Evolutionary conservation across 2,113 vertebrate species (phyloP).

Genomic region (Pseudolaguvia tuberculata): DNA sequence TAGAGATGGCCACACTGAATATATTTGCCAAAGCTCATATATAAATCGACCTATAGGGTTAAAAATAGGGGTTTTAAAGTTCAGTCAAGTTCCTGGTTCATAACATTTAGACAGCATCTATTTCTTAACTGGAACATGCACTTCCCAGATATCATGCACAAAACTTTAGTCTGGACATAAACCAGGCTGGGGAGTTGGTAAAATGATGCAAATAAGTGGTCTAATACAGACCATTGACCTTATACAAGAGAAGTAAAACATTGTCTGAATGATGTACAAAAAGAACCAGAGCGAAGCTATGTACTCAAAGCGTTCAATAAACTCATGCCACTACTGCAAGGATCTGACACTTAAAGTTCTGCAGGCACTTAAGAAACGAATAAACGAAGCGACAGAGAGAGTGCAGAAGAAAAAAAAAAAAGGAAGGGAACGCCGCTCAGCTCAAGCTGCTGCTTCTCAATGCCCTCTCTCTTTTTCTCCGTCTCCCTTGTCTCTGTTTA

Average conservation of each 20-base stretch:
- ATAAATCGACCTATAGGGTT: too few species aligned
- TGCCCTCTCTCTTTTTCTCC: constrained; percentile 18
- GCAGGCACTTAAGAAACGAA: constrained; percentile 49
- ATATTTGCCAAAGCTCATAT: too few species aligned
- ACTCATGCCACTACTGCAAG: constrained; percentile 42
- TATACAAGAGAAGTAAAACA: constrained; percentile 37
- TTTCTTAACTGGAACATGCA: neutral
- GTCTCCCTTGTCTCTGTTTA: constrained; percentile 23
- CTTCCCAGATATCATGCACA: neutral
- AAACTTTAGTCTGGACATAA: neutral
- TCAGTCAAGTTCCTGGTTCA: neutral
- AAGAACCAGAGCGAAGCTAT: constrained; percentile 29
- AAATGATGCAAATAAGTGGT: constrained; percentile 39
- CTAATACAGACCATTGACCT: constrained; percentile 38
- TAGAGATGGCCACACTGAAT: too few species aligned
- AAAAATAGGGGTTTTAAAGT: too few species aligned
- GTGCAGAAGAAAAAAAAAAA: constrained; percentile 12
- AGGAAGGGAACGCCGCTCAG: constrained; percentile 38
- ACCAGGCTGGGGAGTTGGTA: constrained; percentile 31
- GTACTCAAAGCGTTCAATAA: constrained; percentile 37
- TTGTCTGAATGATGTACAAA: constrained; percentile 40
- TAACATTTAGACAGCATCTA: neutral
- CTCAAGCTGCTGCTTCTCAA: constrained; percentile 50
- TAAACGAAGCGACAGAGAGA: constrained; percentile 36
- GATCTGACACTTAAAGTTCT: constrained; percentile 45